These are phyloP conservation scores for Crocuta crocuta DNA, from an alignment of 2,113 vertebrate species.

Conservation along the genomic window DNA sequence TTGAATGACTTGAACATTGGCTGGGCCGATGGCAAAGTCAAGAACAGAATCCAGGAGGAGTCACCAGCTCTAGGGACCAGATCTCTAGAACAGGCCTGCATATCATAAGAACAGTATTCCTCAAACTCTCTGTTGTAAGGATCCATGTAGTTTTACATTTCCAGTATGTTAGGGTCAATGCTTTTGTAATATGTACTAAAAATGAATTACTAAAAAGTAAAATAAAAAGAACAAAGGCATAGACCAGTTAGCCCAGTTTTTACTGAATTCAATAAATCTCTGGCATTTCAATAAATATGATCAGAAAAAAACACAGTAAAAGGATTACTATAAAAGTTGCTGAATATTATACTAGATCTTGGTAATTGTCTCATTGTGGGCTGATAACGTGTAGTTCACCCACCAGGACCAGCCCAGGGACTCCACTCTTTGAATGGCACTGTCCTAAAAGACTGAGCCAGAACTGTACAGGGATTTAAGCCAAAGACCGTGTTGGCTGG, in stretches of 20 bases:
- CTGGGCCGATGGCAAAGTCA: background rate
- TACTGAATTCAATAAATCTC: background rate
- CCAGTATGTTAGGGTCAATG: background rate
- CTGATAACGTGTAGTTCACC: background rate
- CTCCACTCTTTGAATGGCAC: background rate
- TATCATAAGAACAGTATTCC: background rate
- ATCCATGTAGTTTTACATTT: background rate
- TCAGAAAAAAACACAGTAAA: background rate
- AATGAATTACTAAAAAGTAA: background rate
- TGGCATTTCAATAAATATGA: conserved; percentile 5
- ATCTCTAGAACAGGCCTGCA: background rate
- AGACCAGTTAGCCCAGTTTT: background rate
- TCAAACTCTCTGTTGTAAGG: background rate
- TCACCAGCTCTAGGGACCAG: background rate
- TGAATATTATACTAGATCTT: background rate
- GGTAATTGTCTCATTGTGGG: background rate
- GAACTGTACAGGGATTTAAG: background rate
- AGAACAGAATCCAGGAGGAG: background rate
- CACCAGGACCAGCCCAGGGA: background rate
- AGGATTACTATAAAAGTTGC: background rate
- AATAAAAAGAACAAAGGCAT: background rate
- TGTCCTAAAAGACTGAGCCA: background rate
- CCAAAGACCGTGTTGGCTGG: background rate
- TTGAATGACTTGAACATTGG: background rate
- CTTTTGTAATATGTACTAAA: background rate